A percentile compares a stretch with the other conserved stretches of the same genome.
Evolutionary conservation across 2,888 invertebrate species (phyloP).

Genomic region (Sympetrum striolatum): DNA sequence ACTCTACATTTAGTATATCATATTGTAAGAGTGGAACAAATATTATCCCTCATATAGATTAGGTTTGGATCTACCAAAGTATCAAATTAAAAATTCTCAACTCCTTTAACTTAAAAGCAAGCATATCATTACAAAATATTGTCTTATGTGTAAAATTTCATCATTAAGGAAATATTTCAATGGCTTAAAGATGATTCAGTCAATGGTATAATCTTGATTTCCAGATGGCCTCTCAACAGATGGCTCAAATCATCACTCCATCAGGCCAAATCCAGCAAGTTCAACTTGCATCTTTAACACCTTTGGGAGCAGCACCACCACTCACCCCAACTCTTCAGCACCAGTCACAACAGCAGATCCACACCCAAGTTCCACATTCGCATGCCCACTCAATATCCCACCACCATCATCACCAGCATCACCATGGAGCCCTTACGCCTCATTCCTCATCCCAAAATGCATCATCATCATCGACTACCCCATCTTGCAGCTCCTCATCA

Average conservation of each 20-base stretch:
- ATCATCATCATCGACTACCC: slow-evolving; percentile 51
- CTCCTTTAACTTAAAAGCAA: no score
- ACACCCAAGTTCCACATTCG: slow-evolving; percentile 52
- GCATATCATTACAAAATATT: no score
- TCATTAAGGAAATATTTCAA: no score
- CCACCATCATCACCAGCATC: slow-evolving; percentile 52
- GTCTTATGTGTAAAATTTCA: no score
- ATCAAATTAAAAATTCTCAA: background rate
- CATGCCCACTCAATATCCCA: slow-evolving; percentile 46
- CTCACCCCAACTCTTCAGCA: slow-evolving; percentile 59
- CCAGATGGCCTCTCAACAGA: slow-evolving; percentile 63
- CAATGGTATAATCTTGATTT: background rate
- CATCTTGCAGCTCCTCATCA: slow-evolving; percentile 49
- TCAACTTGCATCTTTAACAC: slow-evolving; percentile 75
- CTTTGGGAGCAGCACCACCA: slow-evolving; percentile 53
- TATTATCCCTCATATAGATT: no score
- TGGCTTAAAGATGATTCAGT: background rate
- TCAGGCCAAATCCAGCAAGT: slow-evolving; percentile 90
- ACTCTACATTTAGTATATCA: no score
- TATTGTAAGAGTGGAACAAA: no score
- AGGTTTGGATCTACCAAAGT: no score
- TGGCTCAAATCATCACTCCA: slow-evolving; percentile 86
- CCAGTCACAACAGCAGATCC: slow-evolving; percentile 53
- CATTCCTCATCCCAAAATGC: slow-evolving; percentile 50
- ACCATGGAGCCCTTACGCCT: slow-evolving; percentile 52